Conservation (phyloP, 2,113 vertebrate genomes). For the Apus apus region DNA sequence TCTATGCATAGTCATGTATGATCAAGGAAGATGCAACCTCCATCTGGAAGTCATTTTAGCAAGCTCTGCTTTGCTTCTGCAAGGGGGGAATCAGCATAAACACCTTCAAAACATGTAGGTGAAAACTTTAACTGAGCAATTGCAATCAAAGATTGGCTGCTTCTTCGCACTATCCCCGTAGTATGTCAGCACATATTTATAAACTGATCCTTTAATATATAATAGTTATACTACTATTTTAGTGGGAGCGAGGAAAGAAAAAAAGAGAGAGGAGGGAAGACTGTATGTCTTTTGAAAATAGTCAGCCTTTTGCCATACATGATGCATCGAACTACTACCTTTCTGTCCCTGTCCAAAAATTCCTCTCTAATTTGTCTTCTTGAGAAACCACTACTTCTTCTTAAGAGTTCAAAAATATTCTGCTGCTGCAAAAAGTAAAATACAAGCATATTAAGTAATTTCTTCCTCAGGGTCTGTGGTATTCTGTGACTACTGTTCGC, state of each 20-base stretch:
- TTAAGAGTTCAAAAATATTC: neutral
- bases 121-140: neutral
- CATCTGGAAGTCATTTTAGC: neutral
- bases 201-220: neutral
- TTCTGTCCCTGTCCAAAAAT: neutral
- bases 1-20: neutral
- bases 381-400: neutral
- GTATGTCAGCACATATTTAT: neutral
- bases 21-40: neutral
- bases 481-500: neutral
- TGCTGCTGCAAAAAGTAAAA: neutral
- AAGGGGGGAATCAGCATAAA: neutral
- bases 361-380: neutral
- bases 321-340: neutral
- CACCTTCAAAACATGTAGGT: neutral
- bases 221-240: neutral
- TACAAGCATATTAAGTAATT: neutral
- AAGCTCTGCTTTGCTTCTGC: neutral
- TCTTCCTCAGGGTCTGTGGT: neutral
- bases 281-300: neutral
- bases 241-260: neutral
- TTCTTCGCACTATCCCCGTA: neutral
- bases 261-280: neutral
- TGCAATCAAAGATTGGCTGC: neutral
- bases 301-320: neutral